Base-by-base conservation (phyloP, 1,140 invertebrate species). In the Cotesia typhae region DNA sequence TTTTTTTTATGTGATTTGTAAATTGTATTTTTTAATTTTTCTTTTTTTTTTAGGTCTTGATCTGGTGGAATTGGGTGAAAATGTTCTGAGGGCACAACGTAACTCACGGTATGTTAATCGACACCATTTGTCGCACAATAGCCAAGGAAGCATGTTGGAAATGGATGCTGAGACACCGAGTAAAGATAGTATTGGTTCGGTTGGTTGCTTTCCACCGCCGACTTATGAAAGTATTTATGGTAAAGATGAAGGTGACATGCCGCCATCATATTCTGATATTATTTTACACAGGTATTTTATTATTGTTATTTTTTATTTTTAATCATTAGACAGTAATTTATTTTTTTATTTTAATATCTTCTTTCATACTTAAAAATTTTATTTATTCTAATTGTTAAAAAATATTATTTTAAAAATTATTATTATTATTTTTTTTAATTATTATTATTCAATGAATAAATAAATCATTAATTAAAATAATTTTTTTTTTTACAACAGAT, bases 61-160 rank as follows among this genome's bases (percentile, higher is more conserved):
- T 74, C 79, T 89, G 10, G 84, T 89, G 68, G 88, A 89, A 78
- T 77, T 89, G 5, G 87, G 88, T 1, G 88, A 88, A 37, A 88
- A 85, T 70, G 81, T 89, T 4, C 85, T 89, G 20, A 82, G 85
- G 5, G 83, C 84, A 1, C 86, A 88, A 69, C 78, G 82, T 68
- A 83, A 82, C 74, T 80, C 78, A 10, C 74, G 79, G 28, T 80
- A 70, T 20, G 69, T 83, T 20, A 81, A 79, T 73, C 78, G 83
- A 4, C 82, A 83, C 60, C 83, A 83, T 20, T 60, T 83, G 41
- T 41, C 41, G 4, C 82, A 83, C 36, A 81, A 74, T 64, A 85
- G 83, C 53, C 82, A 84, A 37, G 82, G 80, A 36, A 85, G 83
- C 52, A 82, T 85, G 14, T 67, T 85, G 3, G 84, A 85, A 65